These are phyloP conservation scores for Mimumesa dahlbomi DNA, from an alignment of 2,888 invertebrate genomes.

Conservation along the genomic window DNA sequence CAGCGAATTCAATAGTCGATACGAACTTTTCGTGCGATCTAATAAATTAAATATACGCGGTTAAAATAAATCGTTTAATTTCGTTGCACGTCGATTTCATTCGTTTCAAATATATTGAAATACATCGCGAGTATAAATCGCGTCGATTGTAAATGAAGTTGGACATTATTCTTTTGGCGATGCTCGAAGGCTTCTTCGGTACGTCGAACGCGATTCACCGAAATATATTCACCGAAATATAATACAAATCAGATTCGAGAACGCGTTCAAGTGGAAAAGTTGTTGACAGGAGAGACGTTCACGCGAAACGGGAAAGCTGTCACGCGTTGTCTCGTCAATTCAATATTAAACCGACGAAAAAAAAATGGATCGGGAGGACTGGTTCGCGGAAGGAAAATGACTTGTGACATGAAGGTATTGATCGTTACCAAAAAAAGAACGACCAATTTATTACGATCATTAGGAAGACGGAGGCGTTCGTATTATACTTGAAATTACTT, in stretches of 20 bases:
- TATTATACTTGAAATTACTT: slow-evolving; percentile 1
- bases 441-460: neutral
- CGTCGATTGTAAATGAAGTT: no score
- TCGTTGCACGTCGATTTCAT: no score
- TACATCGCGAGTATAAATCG: no score
- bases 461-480: neutral
- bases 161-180: no score
- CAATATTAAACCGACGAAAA: neutral
- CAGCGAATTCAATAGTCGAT: no score
- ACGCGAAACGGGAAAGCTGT: neutral
- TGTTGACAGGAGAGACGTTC: no score
- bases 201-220: no score
- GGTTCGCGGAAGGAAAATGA: neutral
- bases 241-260: neutral
- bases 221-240: neutral
- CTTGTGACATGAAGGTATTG: slow-evolving; percentile 1
- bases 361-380: neutral
- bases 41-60: no score
- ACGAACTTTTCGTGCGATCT: no score
- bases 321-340: neutral
- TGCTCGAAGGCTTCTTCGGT: no score
- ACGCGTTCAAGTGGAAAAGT: neutral
- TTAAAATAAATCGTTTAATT: no score
- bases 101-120: no score
- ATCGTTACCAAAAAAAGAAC: neutral